phyloP scores from a whole-genome alignment of 2,113 vertebrate genomes.

The Charadrius vociferus region DNA sequence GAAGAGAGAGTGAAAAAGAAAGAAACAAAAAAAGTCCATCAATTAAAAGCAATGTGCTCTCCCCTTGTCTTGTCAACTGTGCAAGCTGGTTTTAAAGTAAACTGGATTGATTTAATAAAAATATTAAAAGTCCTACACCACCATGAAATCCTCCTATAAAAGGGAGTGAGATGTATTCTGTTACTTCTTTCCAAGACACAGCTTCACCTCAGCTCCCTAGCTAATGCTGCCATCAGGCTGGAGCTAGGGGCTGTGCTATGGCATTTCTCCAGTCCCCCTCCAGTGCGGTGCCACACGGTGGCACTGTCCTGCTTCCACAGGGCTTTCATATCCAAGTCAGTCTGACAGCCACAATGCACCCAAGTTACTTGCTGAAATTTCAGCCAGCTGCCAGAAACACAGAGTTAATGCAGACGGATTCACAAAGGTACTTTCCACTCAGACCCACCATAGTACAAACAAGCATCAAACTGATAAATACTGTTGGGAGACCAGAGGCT shows the following conservation, averaged over 20 bases:
- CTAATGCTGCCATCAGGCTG: background rate
- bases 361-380: background rate
- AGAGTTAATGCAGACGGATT: background rate
- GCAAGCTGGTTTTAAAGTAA: background rate
- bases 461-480: background rate
- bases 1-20: background rate
- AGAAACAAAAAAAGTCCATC: background rate
- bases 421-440: background rate
- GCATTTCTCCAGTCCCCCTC: background rate
- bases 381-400: background rate
- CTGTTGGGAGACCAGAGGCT: background rate
- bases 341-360: background rate
- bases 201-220: fast-evolving
- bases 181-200: background rate
- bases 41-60: background rate
- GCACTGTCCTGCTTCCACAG: background rate
- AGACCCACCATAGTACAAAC: background rate
- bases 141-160: background rate
- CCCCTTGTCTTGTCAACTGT: background rate
- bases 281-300: background rate
- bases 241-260: background rate
- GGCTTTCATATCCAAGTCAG: background rate
- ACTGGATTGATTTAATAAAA: background rate
- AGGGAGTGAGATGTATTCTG: background rate
- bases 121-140: background rate